Evolutionary conservation across 1,140 invertebrate species (phyloP).

Genomic region (Platorchestia sp.): DNA sequence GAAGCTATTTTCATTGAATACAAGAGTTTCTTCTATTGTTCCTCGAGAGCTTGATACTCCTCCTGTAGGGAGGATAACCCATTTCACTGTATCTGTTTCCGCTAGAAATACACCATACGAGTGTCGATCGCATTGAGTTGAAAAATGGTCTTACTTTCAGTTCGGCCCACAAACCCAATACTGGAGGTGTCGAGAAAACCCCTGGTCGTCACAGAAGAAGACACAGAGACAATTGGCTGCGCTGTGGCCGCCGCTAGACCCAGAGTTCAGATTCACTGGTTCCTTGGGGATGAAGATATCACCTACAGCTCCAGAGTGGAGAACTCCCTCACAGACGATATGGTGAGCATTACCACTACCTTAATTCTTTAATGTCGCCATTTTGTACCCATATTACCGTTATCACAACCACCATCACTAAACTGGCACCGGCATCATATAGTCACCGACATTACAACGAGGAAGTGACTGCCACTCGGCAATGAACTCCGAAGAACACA

Average conservation of each 20-base stretch:
- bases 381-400: too few species aligned
- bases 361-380: too few species aligned
- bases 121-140: not conserved
- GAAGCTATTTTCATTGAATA: not conserved
- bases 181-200: constrained; percentile 43
- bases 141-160: not conserved
- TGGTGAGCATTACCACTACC: constrained; percentile 14
- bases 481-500: too few species aligned
- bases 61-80: not conserved
- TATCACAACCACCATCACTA: too few species aligned
- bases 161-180: constrained; percentile 19
- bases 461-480: too few species aligned
- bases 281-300: constrained; percentile 57
- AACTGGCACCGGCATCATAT: too few species aligned
- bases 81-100: not conserved
- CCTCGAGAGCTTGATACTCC: not conserved
- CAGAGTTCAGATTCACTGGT: constrained; percentile 50
- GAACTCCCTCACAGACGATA: constrained; percentile 51
- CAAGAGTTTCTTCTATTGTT: not conserved
- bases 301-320: constrained; percentile 45
- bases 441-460: too few species aligned
- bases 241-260: constrained; percentile 52
- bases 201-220: constrained; percentile 46
- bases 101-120: not conserved
- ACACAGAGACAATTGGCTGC: constrained; percentile 44